Base-by-base conservation (phyloP, 37 sponge, comb jelly and placozoan genomes). In the Ianthella basta region DNA sequence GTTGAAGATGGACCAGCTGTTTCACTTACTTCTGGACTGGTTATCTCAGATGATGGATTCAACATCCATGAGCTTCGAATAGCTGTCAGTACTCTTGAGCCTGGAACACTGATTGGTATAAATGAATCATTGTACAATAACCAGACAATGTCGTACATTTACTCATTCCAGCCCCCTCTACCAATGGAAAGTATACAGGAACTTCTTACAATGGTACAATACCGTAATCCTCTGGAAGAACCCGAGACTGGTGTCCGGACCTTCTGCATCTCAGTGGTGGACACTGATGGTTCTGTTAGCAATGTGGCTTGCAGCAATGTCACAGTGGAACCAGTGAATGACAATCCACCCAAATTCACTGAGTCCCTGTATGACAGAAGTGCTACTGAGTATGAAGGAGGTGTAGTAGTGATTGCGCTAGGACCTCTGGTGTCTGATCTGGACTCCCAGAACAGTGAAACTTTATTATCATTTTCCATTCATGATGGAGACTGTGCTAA, bases 1-100 rank as follows among this genome's bases (percentile, higher is more conserved):
- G 68, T 41, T 37, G 93, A 92, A 79, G 68, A 82, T 19, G 89
- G 82, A 32, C 0, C 5, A 0, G 72, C 91, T n/a, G 81, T 87
- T 16, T 18, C 55, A 6, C 15, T 91, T 6, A 29, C 84, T 12
- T 20, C 65, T 15, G 65, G 4, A 36, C 32, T 33, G 0, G 3
- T 8, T 33, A 27, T 70, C 72, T 20, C 10, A 8, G 72, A 70
- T 10, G 72, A 70, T 33, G 37, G 72, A 27, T 20, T 36, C 3
- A 5, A 3, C 10, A 21, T 35, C 6, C 21, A 5, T 8, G 37
- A 30, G 4, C 34, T 70, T 33, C n/a, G 72, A 34, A 35, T 70
- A 8, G 50, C 50, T 44, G 50, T 44, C 50, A 27, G 36, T 10
- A 2, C 37, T 70, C 34, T 4, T 27, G 72, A 30, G 10, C 3